phyloP scores from a whole-genome alignment of 2,797 vertebrate genomes.

The Sylvilagus floridanus region DNA sequence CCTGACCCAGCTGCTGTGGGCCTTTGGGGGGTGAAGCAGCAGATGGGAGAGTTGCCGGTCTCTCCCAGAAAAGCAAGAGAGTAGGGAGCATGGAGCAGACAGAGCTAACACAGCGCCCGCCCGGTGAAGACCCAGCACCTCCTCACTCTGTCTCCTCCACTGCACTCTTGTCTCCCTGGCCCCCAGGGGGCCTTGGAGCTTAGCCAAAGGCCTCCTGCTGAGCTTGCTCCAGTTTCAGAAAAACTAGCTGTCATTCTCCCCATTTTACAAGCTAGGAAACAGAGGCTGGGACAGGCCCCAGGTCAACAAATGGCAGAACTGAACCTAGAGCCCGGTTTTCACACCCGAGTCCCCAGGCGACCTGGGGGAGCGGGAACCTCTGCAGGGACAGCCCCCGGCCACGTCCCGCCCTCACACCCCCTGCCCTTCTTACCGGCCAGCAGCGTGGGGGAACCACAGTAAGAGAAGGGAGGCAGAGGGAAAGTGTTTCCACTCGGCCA shows the following conservation, averaged over 20 bases:
- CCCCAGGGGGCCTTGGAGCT: neutral
- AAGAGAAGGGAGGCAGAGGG: neutral
- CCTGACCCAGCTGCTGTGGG: too few relatives aligned
- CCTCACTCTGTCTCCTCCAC: too few relatives aligned
- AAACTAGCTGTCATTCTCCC: neutral
- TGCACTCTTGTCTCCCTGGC: neutral
- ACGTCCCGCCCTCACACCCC: too few relatives aligned
- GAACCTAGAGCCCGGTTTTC: neutral
- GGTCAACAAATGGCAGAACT: slow-evolving; percentile 4
- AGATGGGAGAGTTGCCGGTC: neutral
- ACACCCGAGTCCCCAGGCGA: too few relatives aligned
- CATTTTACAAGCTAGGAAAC: neutral
- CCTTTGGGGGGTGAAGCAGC: too few relatives aligned
- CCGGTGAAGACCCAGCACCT: too few relatives aligned
- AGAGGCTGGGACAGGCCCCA: neutral
- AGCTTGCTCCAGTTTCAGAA: neutral
- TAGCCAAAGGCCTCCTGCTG: neutral
- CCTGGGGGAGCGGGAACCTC: too few relatives aligned
- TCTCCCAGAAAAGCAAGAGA: neutral
- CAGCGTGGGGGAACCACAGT: too few relatives aligned
- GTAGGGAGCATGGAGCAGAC: neutral
- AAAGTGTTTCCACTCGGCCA: neutral
- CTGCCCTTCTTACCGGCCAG: too few relatives aligned
- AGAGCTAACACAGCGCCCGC: neutral
- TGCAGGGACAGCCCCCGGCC: too few relatives aligned